Evolutionary conservation across 2,888 invertebrate species (phyloP).

Genomic region (Piscicola geometra): DNA sequence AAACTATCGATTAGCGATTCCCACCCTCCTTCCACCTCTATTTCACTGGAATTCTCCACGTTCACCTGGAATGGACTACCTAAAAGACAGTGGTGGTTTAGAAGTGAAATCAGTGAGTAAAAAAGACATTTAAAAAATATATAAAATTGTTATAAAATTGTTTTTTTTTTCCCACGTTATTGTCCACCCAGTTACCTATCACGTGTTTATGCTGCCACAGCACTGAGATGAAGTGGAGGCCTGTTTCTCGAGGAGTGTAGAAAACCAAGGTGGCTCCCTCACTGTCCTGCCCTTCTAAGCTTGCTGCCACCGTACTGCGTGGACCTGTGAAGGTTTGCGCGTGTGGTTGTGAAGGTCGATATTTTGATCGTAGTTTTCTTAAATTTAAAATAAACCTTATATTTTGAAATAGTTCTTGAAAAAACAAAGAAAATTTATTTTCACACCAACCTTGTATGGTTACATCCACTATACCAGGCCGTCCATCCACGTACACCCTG

Average conservation of each 20-base stretch:
- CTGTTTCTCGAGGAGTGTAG: slow-evolving; percentile 82
- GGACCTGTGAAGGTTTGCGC: too few relatives aligned
- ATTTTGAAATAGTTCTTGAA: too few relatives aligned
- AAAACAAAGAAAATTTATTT: too few relatives aligned
- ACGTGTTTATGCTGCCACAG: slow-evolving; percentile 62
- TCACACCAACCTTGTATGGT: neutral
- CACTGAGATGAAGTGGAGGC: slow-evolving; percentile 80
- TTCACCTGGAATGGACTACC: slow-evolving; percentile 80
- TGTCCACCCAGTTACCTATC: too few relatives aligned
- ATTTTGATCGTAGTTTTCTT: too few relatives aligned
- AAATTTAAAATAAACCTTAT: too few relatives aligned
- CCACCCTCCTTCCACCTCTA: slow-evolving; percentile 79
- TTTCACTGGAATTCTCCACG: slow-evolving; percentile 69
- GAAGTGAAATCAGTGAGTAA: neutral
- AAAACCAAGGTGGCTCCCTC: slow-evolving; percentile 76
- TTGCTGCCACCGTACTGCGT: slow-evolving; percentile 61
- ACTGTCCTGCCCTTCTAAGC: slow-evolving; percentile 56
- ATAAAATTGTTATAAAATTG: too few relatives aligned
- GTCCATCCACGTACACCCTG: slow-evolving; percentile 43
- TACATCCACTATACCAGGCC: neutral
- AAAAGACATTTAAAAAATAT: neutral
- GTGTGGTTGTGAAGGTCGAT: too few relatives aligned
- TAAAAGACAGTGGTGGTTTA: too few relatives aligned
- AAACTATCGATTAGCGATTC: slow-evolving; percentile 70
- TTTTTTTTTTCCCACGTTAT: too few relatives aligned